A percentile compares a stretch with the other conserved stretches of the same genome.
phyloP scores from a whole-genome alignment of 2,888 invertebrate species.

The Morpho helenor region DNA sequence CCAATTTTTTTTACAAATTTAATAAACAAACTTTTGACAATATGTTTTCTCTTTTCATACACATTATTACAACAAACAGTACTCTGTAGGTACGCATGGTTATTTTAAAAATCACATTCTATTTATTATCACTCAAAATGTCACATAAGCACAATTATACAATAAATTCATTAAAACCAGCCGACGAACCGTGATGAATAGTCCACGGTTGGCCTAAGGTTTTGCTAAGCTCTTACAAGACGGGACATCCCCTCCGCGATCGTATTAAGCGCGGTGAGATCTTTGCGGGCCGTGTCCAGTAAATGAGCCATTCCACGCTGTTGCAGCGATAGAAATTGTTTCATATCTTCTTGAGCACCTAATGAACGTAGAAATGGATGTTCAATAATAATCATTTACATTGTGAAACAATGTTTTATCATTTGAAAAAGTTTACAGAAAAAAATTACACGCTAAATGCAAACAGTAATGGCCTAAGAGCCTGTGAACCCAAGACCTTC shows the following conservation, averaged over 20 bases:
- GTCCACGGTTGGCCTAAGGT: not conserved
- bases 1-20: no score
- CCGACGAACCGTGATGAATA: slow-evolving; percentile 15
- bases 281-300: slow-evolving; percentile 89
- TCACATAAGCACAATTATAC: not conserved
- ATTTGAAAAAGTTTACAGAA: no score
- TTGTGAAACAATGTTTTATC: no score
- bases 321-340: slow-evolving; percentile 90
- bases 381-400: not conserved
- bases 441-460: no score
- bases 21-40: not conserved
- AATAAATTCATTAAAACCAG: slow-evolving; percentile 14
- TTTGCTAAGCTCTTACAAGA: slow-evolving; percentile 58
- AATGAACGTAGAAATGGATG: slow-evolving; percentile 18
- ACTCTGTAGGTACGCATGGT: not conserved
- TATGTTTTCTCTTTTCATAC: no score
- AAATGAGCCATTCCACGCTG: slow-evolving; percentile 94
- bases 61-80: no score
- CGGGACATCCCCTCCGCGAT: slow-evolving; percentile 89
- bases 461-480: no score
- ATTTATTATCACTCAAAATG: not conserved
- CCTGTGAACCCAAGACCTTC: no score
- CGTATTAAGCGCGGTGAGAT: slow-evolving; percentile 86
- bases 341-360: slow-evolving; percentile 84
- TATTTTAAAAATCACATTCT: not conserved